Evolutionary conservation across 2,888 invertebrate species (phyloP).

Genomic region (Parnassius orleans): DNA sequence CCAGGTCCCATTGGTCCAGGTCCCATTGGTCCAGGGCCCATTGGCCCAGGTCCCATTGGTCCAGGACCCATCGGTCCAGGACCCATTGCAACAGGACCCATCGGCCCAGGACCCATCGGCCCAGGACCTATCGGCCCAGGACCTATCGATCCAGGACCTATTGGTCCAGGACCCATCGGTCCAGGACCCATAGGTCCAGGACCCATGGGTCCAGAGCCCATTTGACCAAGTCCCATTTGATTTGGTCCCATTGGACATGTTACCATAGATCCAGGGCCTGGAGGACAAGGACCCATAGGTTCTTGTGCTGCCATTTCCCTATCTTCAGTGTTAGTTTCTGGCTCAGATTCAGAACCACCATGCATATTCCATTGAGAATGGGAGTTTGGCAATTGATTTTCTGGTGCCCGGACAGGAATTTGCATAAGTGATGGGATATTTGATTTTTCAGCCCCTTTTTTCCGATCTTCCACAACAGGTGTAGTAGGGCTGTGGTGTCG

Average conservation of each 20-base stretch:
- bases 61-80: conserved; percentile 34
- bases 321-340: conserved; percentile 43
- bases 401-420: conserved; percentile 56
- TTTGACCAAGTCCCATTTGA: conserved; percentile 31
- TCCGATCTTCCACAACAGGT: conserved; percentile 56
- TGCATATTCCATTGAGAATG: conserved; percentile 49
- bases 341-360: conserved; percentile 41
- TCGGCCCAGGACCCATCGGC: conserved; percentile 32
- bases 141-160: conserved; percentile 36
- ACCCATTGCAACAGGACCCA: conserved; percentile 34
- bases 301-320: conserved; percentile 25
- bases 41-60: conserved; percentile 32
- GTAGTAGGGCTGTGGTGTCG: conserved; percentile 55
- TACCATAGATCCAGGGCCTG: conserved; percentile 33
- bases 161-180: conserved; percentile 28
- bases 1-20: conserved; percentile 31
- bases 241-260: conserved; percentile 34
- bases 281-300: conserved; percentile 29
- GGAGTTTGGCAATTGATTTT: conserved; percentile 48
- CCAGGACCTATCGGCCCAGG: conserved; percentile 43
- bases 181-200: conserved; percentile 31
- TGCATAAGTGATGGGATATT: conserved; percentile 66
- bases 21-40: conserved; percentile 34
- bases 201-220: conserved; percentile 33
- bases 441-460: conserved; percentile 44